Base-by-base conservation (phyloP, 2,113 vertebrate genomes). In the Barbus barbus region DNA sequence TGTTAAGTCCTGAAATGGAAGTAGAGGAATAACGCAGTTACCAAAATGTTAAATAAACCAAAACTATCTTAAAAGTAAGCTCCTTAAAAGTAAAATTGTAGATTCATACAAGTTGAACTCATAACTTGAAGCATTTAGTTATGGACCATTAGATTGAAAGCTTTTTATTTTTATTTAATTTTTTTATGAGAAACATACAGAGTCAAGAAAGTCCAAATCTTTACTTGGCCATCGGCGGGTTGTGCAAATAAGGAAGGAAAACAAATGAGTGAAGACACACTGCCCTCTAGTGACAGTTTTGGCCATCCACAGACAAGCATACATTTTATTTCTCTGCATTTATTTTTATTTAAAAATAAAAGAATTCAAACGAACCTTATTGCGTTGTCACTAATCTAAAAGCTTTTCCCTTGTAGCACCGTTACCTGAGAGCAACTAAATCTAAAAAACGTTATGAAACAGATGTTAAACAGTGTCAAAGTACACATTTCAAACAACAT, bases 301-400 rank as follows among this genome's bases (percentile, higher is more conserved):
- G 22, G 22, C 3, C 6, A 72, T 44, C 38, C 2, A 72, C 11
- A 61, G 11, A 72, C 36, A n/a, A 41, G 12, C n/a, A 3, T 24
- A 5, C n/a, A 5, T n/a, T 38, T 36, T 11, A 36, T n/a, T 3
- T 13, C 2, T 72, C 69, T 13, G 77, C 12, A 78, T 78, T 78
- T 61, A 44, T 78, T 63, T 80, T 85, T 81, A 85, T 75, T 85
- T 24, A 41, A 36, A 81, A 79, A 38, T 46, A 63, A 65, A 71
- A 84, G 1, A 41, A 61, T 3, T 31, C 9, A 67, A 81, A 63
- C 63, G 5, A 18, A 75, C 36, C 31, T 81, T 67, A 85, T 76
- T 81, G 58, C 58, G 48, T 56, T 41, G 5, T 53, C 63, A 28
- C 76, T 41, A 38, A n/a, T 78, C 74, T 41, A 38, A 38, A 41